These are phyloP conservation scores for Lysandra bellargus DNA, from an alignment of 2,888 invertebrate species.

Conservation along the genomic window DNA sequence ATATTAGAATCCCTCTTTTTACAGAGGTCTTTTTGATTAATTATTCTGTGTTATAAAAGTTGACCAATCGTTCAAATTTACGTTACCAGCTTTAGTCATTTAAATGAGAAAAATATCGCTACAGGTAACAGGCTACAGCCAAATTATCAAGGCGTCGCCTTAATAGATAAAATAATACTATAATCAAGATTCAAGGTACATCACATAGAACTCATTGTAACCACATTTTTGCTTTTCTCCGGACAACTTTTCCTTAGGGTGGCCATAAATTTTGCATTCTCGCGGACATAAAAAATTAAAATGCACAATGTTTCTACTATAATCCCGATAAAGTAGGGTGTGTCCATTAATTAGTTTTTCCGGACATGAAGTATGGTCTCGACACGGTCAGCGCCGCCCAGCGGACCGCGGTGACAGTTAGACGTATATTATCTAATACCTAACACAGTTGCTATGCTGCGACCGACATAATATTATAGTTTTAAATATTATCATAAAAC, in stretches of 20 bases:
- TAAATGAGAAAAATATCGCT: no score
- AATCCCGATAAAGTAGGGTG: constrained; percentile 14
- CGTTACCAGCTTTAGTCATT: no score
- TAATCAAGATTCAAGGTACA: no score
- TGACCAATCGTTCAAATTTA: no score
- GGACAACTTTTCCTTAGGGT: neutral
- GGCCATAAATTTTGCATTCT: neutral
- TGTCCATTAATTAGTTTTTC: constrained; percentile 3
- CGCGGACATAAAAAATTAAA: neutral
- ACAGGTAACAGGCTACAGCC: no score
- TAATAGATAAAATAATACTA: no score
- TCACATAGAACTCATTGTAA: neutral
- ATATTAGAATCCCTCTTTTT: no score
- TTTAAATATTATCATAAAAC: no score
- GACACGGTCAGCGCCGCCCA: constrained; percentile 21
- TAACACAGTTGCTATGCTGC: neutral
- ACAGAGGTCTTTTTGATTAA: no score
- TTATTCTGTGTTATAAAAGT: no score
- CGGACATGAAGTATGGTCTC: constrained; percentile 19
- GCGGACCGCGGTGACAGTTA: constrained; percentile 24
- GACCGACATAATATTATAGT: neutral
- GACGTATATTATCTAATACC: constrained; percentile 15
- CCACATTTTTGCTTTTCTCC: neutral
- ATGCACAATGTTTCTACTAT: neutral
- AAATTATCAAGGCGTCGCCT: no score